Evolutionary conservation across 1,140 invertebrate species (phyloP), one percentile per base, ranked within the genome.

Genomic region (Diploscapter pachys): DNA sequence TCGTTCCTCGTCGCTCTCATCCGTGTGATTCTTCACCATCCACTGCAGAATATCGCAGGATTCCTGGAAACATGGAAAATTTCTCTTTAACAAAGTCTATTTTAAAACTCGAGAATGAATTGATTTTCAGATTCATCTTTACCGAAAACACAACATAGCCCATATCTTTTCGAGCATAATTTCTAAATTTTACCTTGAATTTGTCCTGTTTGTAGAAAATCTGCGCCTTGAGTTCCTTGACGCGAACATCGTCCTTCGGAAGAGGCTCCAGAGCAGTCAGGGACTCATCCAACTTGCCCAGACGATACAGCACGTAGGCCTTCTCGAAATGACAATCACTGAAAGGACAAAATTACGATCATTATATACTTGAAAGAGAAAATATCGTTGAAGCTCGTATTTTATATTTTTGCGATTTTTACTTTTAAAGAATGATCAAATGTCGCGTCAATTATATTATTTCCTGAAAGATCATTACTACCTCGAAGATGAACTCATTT

Each of bases 151-250:
- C 31, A 31, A 31, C 0, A 31, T 31, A 31, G 31, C 31, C 31
- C 31, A 31, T 1, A 31, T 31, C 31, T 31, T 31, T 31, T 31
- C 31, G 31, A 1, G 31, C 31, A 31, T 48, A 5, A 64, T 5
- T 6, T 48, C 31, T 13, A 13, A 64, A 64, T 13, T 5, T 6
- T 50, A 69, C 66, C 63, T 75, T 5, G 55, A 71, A 71, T n/a
- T 62, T 63, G 48, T 76, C 70, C 51, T 59, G 64, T 31, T 65
- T 71, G 50, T 76, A 76, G 54, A 51, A 66, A 11, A 76, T 65
- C 53, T 76, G 75, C 4, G 75, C 75, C 50, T 76, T 76, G 31
- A 76, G 48, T 52, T 76, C 75, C 56, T 66, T 51, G 49, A 65
- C 70, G 4, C 50, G 51, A 52, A 66, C 62, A 55, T 76, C 69